phyloP scores from a whole-genome alignment of 2,113 vertebrate species.

The Hipposideros armiger region DNA sequence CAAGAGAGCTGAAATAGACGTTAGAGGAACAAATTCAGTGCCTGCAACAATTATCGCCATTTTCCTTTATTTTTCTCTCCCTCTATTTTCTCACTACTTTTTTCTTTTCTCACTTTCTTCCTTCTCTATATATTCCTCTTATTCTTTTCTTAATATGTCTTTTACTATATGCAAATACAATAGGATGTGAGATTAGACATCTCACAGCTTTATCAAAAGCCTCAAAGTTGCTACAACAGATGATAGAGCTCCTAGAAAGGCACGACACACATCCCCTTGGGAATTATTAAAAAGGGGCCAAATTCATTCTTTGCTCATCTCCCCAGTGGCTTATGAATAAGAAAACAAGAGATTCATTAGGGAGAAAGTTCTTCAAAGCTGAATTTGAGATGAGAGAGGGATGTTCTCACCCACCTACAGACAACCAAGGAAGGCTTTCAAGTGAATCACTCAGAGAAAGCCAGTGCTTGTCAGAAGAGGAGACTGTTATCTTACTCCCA shows the following conservation, averaged over 20 bases:
- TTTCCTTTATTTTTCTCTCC: background rate
- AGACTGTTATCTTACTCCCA: background rate
- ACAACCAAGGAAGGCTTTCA: background rate
- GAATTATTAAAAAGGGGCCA: background rate
- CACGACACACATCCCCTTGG: background rate
- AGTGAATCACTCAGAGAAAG: background rate
- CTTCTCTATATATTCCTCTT: background rate
- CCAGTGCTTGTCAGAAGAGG: background rate
- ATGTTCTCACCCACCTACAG: background rate
- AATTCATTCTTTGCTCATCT: background rate
- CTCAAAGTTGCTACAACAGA: background rate
- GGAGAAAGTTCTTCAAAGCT: background rate
- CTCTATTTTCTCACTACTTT: background rate
- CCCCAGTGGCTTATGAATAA: background rate
- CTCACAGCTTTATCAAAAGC: background rate
- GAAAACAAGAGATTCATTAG: background rate
- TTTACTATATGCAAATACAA: conserved; percentile 21
- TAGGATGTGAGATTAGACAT: background rate
- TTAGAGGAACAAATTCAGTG: background rate
- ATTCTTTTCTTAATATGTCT: background rate
- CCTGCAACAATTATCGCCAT: background rate
- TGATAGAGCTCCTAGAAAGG: background rate
- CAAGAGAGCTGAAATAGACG: background rate
- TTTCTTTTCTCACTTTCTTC: conserved; percentile 8
- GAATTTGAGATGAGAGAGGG: background rate